phyloP scores from a whole-genome alignment of 2,888 invertebrate species.

The Drosophila hamatofila region DNA sequence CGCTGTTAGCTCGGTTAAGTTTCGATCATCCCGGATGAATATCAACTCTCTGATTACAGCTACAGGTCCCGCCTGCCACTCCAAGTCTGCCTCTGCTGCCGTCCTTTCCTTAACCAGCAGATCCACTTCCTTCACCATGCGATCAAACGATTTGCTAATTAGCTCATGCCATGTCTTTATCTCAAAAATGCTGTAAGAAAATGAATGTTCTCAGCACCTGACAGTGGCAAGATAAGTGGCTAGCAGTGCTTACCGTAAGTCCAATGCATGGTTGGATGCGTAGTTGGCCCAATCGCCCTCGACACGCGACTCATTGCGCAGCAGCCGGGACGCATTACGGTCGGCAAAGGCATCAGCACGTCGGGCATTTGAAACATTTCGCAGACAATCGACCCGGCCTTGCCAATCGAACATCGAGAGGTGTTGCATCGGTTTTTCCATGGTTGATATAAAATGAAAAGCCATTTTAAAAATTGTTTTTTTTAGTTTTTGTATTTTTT shows the following conservation, averaged over 20 bases:
- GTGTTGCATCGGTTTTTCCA: slow-evolving; percentile 90
- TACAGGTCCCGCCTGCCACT: slow-evolving; percentile 89
- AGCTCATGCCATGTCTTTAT: slow-evolving; percentile 87
- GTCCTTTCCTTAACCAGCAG: slow-evolving; percentile 90
- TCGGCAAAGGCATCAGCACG: slow-evolving; percentile 89
- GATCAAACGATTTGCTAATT: slow-evolving; percentile 86
- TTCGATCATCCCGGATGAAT: slow-evolving; percentile 90
- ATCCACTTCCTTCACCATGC: slow-evolving; percentile 88
- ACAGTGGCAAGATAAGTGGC: background rate
- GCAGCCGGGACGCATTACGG: slow-evolving; percentile 89
- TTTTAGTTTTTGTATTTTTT: slow-evolving; percentile 80
- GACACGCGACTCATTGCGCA: slow-evolving; percentile 91
- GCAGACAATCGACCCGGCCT: slow-evolving; percentile 88
- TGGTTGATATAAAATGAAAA: slow-evolving; percentile 86
- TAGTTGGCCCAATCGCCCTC: slow-evolving; percentile 92
- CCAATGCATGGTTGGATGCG: slow-evolving; percentile 90
- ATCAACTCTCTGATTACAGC: slow-evolving; percentile 90
- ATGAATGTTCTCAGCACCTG: background rate
- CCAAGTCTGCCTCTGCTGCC: slow-evolving; percentile 90
- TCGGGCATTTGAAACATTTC: slow-evolving; percentile 89
- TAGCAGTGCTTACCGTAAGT: slow-evolving; percentile 86
- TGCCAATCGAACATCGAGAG: slow-evolving; percentile 92
- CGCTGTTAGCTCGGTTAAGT: slow-evolving; percentile 90
- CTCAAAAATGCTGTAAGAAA: slow-evolving; percentile 85
- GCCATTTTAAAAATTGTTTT: slow-evolving; percentile 66